These are phyloP conservation scores for Drosophila tropicalis DNA, from an alignment of 1,140 invertebrate species.

Conservation along the genomic window DNA sequence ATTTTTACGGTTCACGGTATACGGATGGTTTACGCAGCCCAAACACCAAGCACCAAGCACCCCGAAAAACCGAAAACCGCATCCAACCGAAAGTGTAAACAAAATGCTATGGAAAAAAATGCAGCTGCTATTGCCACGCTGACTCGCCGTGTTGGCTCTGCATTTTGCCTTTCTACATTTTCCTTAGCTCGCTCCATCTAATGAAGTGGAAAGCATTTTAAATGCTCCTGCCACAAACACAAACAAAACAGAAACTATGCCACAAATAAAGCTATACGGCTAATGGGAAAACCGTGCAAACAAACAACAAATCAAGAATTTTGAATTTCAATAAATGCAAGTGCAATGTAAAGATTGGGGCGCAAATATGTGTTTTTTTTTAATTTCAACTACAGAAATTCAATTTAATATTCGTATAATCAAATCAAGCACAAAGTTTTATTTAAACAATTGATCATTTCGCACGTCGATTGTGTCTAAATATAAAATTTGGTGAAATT, in stretches of 20 bases:
- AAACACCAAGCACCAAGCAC: neutral
- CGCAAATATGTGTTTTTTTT: too few species aligned
- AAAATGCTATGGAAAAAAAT: conserved; percentile 35
- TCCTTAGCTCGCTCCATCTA: conserved; percentile 16
- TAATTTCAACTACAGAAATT: too few species aligned
- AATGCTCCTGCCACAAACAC: conserved; percentile 2
- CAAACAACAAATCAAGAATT: conserved; percentile 2
- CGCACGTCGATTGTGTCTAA: too few species aligned
- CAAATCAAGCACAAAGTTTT: too few species aligned
- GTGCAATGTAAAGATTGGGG: too few species aligned
- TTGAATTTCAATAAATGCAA: neutral
- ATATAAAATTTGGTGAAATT: too few species aligned
- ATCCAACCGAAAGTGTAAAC: conserved; percentile 42
- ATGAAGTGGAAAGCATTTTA: conserved; percentile 36
- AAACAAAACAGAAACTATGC: neutral
- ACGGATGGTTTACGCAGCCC: conserved; percentile 18
- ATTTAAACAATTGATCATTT: too few species aligned
- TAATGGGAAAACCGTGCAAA: neutral
- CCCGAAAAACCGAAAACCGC: neutral
- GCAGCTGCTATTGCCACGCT: neutral
- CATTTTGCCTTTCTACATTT: neutral
- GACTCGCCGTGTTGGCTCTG: neutral
- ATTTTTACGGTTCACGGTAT: conserved; percentile 39
- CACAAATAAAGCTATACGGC: neutral
- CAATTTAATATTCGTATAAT: too few species aligned